A percentile compares a stretch with the other conserved stretches of the same genome.
Evolutionary conservation across 2,113 vertebrate species (phyloP).

Genomic region (Pluvianellus socialis): DNA sequence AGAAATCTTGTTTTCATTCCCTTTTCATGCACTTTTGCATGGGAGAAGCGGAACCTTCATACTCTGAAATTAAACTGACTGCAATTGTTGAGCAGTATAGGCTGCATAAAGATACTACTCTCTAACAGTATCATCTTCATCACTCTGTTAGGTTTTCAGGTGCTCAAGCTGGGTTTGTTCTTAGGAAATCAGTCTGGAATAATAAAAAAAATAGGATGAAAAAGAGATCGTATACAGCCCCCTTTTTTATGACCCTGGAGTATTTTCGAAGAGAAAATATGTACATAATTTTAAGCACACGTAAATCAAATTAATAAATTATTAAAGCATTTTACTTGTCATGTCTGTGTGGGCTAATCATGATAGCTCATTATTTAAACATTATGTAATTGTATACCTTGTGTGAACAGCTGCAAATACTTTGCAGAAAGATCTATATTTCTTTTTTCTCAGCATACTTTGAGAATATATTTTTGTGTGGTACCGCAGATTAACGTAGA

Average conservation of each 20-base stretch:
- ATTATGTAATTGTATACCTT: slow-evolving; percentile 77
- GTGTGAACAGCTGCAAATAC: slow-evolving; percentile 76
- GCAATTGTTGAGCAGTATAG: neutral
- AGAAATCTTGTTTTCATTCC: neutral
- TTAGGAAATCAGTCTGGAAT: neutral
- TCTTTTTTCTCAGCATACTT: slow-evolving; percentile 48
- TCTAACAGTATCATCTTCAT: neutral
- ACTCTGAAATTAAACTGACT: neutral
- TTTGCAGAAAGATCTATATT: slow-evolving; percentile 69
- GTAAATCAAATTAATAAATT: slow-evolving; percentile 78
- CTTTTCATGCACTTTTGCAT: neutral
- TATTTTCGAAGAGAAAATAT: slow-evolving; percentile 72
- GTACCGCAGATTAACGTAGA: neutral
- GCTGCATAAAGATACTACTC: neutral
- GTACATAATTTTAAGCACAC: slow-evolving; percentile 73
- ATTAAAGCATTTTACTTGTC: slow-evolving; percentile 76
- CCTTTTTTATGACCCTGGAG: slow-evolving; percentile 32
- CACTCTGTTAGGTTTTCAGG: neutral
- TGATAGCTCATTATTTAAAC: slow-evolving; percentile 78
- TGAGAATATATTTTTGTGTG: slow-evolving; percentile 47
- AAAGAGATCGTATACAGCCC: slow-evolving; percentile 15
- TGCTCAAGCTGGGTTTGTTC: neutral
- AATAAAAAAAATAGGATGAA: slow-evolving; percentile 11
- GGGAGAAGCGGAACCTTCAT: neutral
- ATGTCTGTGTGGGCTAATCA: slow-evolving; percentile 76